phyloP scores from a whole-genome alignment of 2,888 invertebrate genomes.

The Abrostola tripartita region DNA sequence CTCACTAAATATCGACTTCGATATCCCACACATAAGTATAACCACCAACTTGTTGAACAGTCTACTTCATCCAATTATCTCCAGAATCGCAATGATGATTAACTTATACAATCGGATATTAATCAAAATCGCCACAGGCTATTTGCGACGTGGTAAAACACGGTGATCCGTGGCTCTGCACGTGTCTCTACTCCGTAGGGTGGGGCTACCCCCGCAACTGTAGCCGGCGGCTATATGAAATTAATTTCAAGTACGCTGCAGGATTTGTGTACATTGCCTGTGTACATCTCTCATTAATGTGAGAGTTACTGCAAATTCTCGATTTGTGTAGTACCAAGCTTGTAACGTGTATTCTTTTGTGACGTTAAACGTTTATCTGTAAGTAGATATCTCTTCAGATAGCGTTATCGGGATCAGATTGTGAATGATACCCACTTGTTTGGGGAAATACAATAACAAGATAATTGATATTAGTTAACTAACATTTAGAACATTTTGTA shows the following conservation, averaged over 20 bases:
- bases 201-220: slow-evolving; percentile 46
- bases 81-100: slow-evolving; percentile 53
- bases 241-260: slow-evolving; percentile 82
- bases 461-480: too few species aligned
- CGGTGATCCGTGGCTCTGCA: slow-evolving; percentile 67
- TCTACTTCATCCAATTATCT: slow-evolving; percentile 47
- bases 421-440: too few species aligned
- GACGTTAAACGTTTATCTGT: too few species aligned
- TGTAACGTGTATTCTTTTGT: too few species aligned
- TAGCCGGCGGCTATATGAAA: slow-evolving; percentile 79
- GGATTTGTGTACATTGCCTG: slow-evolving; percentile 82
- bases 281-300: slow-evolving; percentile 56
- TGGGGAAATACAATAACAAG: too few species aligned
- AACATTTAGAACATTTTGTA: too few species aligned
- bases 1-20: background rate
- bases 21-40: background rate
- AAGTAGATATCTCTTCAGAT: too few species aligned
- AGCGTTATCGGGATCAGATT: too few species aligned
- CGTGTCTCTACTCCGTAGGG: slow-evolving; percentile 68
- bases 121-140: slow-evolving; percentile 63
- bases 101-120: slow-evolving; percentile 59
- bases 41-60: slow-evolving; percentile 36
- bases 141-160: slow-evolving; percentile 65
- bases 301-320: slow-evolving; percentile 60
- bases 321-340: background rate